A percentile compares a stretch with the other conserved stretches of the same genome.
These are phyloP conservation scores for Harpegnathos saltator DNA, from an alignment of 1,140 invertebrate species.

Conservation along the genomic window DNA sequence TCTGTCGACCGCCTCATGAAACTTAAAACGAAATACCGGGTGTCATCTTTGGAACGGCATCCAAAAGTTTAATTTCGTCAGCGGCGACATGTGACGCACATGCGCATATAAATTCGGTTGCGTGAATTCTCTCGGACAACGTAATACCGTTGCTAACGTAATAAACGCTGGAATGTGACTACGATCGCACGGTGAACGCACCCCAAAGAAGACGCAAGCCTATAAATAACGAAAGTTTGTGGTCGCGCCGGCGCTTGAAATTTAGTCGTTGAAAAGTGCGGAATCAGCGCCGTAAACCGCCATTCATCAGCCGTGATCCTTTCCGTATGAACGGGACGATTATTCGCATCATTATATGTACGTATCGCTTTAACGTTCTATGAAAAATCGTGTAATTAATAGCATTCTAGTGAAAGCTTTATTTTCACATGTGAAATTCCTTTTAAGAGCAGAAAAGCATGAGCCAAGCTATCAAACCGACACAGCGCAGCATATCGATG, in stretches of 20 bases:
- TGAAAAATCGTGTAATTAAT: not conserved
- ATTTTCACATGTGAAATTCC: not conserved
- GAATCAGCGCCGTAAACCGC: conserved; percentile 17
- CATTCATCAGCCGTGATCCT: not conserved
- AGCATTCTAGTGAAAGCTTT: not conserved
- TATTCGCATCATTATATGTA: not conserved
- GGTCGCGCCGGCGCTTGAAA: conserved; percentile 48
- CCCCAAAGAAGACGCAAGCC: conserved; percentile 56
- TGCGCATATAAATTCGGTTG: conserved; percentile 8
- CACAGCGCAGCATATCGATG: conserved; percentile 8
- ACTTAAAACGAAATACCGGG: conserved; percentile 19
- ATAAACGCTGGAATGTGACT: conserved; percentile 61
- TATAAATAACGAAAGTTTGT: conserved; percentile 73
- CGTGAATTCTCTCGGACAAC: conserved; percentile 31
- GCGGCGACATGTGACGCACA: conserved; percentile 11
- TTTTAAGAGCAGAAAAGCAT: not conserved
- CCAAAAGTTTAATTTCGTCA: conserved; percentile 40
- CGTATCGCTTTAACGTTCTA: not conserved
- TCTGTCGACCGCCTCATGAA: not conserved
- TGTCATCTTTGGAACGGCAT: not conserved
- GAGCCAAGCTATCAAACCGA: not conserved
- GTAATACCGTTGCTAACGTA: conserved; percentile 3
- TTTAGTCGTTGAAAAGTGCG: conserved; percentile 45
- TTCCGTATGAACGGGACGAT: conserved; percentile 15
- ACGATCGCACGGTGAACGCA: conserved; percentile 61